Evolutionary conservation across 2,113 vertebrate genomes (phyloP), one percentile per base, ranked within the genome.

Genomic region (Eptatretus burgeri): DNA sequence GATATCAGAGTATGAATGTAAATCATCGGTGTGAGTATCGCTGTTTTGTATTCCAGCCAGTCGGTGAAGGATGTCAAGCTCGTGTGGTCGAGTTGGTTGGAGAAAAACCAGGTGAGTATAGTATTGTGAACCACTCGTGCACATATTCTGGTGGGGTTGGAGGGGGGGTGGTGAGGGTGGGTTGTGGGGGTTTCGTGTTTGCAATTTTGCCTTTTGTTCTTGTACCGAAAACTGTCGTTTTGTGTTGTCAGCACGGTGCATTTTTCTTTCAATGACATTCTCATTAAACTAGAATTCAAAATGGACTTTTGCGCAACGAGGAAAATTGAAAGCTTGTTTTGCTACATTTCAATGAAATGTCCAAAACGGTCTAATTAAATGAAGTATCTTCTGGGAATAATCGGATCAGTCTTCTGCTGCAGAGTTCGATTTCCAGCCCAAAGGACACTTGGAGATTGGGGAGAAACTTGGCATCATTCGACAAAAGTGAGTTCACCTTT

Each of bases 41-140:
- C 17, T 56, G 53, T 68, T 49, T 41, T 20, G 53, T 50, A 69
- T 56, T 2, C 16, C 71, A 93, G 85, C 84, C 82, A 0, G 3
- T 80, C 0, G 86, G 85, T 66, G 82, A 87, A 1, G 82, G 89
- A 74, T 85, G 78, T 64, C 78, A 83, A 60, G 84, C 82, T 1
- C 78, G 62, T 1, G 75, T 85, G 66, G 64, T 85, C 64, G 82
- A 81, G 17, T 67, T 80, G 14, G 71, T 85, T 1, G 86, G 85
- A 11, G 66, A 77, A 66, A 87, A 81, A 68, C 78, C 78, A 73
- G 82, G 86, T 91, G 68, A 71, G 69, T 62, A 41, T 2, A 17
- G n/a, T 12, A 41, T 14, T 14, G 27, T 51, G 10, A 60, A 60
- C 19, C 19, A 9, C 56, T 60, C 20, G 10, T n/a, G 20, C 10